A percentile compares a stretch with the other conserved stretches of the same genome.
Evolutionary conservation across 92 coral and sea anemone species (phyloP).

Genomic region (Micromussa lordhowensis): DNA sequence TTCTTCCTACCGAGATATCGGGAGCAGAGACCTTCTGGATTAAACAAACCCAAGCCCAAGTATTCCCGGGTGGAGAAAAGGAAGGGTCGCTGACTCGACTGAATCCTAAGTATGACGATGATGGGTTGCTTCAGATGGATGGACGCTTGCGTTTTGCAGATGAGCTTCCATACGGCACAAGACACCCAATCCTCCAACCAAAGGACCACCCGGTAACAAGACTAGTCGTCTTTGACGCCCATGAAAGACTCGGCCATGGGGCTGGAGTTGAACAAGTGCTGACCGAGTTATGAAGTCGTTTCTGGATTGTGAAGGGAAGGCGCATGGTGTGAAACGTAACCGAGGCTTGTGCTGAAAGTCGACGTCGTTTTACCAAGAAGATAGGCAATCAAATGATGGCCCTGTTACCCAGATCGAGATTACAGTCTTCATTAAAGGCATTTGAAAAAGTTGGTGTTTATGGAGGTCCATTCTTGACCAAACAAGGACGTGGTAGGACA

Average conservation of each 20-base stretch:
- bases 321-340: slow-evolving; percentile 8
- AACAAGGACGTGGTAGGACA: slow-evolving; percentile 51
- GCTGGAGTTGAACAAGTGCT: slow-evolving; percentile 42
- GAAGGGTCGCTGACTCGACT: too few relatives aligned
- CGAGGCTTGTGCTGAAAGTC: slow-evolving; percentile 31
- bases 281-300: slow-evolving; percentile 35
- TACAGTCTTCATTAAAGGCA: slow-evolving; percentile 26
- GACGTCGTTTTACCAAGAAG: slow-evolving; percentile 35
- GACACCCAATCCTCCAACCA: slow-evolving; percentile 2
- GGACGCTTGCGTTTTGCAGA: too few relatives aligned
- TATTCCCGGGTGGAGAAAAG: too few relatives aligned
- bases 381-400: slow-evolving; percentile 56
- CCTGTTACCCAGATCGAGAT: slow-evolving; percentile 48
- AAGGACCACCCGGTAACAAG: slow-evolving; percentile 35
- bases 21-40: too few relatives aligned
- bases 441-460: slow-evolving; percentile 52
- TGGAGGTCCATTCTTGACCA: slow-evolving; percentile 46
- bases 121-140: too few relatives aligned
- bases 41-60: too few relatives aligned
- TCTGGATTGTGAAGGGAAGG: slow-evolving; percentile 63
- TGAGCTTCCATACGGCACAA: slow-evolving; percentile 29
- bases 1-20: too few relatives aligned
- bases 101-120: too few relatives aligned
- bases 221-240: slow-evolving; percentile 25
- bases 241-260: slow-evolving; percentile 59